Conservation (phyloP, 2,113 vertebrate species). For the Setophaga kirtlandii region DNA sequence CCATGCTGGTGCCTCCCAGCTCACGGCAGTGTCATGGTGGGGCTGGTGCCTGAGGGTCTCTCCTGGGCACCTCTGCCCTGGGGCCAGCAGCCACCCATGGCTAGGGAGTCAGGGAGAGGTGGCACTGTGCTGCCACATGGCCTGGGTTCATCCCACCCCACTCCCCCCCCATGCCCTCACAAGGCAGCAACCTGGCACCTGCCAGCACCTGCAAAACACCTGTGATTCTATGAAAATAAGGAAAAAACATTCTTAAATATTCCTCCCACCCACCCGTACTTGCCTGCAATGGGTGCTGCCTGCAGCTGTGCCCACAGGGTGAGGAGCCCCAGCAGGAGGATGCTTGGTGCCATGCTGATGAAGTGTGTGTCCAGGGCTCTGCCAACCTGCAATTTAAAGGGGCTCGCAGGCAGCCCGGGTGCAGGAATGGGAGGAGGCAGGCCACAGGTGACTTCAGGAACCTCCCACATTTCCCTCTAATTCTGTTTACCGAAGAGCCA, state of each 20-base stretch:
- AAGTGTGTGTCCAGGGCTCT: background rate
- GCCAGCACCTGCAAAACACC: background rate
- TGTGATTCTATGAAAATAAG: background rate
- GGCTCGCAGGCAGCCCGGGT: background rate
- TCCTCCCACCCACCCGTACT: background rate
- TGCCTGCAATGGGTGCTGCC: conserved; percentile 30
- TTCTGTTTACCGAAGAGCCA: background rate
- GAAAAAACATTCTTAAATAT: background rate
- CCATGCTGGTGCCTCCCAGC: accelerated
- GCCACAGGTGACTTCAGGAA: background rate
- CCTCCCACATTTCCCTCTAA: conserved; percentile 30
- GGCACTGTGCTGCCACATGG: accelerated
- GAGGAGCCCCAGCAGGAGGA: conserved; percentile 24
- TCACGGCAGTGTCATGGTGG: accelerated
- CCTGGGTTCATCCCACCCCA: background rate
- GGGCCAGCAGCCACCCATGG: background rate
- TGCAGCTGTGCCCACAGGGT: background rate
- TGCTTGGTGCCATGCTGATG: background rate
- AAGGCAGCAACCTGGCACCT: background rate
- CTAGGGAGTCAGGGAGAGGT: background rate
- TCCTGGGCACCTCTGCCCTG: background rate
- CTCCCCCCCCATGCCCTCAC: background rate
- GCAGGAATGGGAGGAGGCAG: conserved; percentile 28
- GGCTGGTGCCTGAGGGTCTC: background rate
- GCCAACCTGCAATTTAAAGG: conserved; percentile 5